Evolutionary conservation across 2,113 vertebrate genomes (phyloP).

Genomic region (Scartelaos histophorus): DNA sequence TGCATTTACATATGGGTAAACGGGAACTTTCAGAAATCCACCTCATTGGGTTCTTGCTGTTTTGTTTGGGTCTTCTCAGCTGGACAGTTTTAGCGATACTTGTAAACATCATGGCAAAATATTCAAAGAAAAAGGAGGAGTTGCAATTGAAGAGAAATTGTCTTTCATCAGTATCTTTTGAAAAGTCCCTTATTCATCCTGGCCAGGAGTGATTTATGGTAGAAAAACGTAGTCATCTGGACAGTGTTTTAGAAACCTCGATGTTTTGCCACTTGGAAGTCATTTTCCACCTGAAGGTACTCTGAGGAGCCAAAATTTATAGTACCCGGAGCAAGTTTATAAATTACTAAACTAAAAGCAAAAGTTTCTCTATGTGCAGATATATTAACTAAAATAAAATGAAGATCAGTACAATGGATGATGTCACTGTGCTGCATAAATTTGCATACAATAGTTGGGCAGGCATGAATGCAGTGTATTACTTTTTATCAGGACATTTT

Average conservation of each 20-base stretch:
- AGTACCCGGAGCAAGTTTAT: no score
- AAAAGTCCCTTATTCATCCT: no score
- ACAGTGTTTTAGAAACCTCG: no score
- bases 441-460: constrained; percentile 21
- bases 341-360: neutral
- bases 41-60: neutral
- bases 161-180: no score
- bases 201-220: no score
- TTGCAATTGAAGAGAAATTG: no score
- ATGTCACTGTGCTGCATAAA: neutral
- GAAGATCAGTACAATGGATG: neutral
- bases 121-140: no score
- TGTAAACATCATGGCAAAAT: neutral
- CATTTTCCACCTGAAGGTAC: no score
- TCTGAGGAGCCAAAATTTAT: no score
- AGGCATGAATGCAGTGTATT: neutral
- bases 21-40: neutral
- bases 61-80: neutral
- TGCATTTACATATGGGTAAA: neutral
- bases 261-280: no score
- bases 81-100: neutral
- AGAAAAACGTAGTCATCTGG: no score
- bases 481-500: neutral
- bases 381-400: neutral
- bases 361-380: neutral